Conservation (phyloP, 2,797 vertebrate genomes). For the Pipistrellus nathusii region DNA sequence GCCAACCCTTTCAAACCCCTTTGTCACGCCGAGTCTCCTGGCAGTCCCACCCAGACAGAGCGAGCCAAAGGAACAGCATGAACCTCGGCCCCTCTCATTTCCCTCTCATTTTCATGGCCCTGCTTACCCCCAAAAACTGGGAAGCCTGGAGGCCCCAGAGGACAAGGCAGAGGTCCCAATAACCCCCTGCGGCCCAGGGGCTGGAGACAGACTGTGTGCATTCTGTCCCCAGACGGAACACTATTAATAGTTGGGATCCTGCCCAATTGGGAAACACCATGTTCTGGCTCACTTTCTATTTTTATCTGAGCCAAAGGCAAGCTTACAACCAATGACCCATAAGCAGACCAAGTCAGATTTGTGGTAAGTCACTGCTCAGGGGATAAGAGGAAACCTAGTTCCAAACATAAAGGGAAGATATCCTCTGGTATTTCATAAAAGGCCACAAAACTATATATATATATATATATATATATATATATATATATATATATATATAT, state of each 20-base stretch:
- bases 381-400: constrained; percentile 50
- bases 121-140: neutral
- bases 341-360: neutral
- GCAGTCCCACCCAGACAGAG: neutral
- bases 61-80: neutral
- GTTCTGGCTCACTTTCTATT: constrained; percentile 58
- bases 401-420: neutral
- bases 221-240: neutral
- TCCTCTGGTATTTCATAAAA: neutral
- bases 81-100: neutral
- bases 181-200: neutral
- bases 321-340: constrained; percentile 58
- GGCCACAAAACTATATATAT: neutral
- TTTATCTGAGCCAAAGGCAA: constrained; percentile 71
- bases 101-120: neutral
- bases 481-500: too few species aligned
- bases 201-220: neutral
- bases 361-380: neutral
- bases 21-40: neutral
- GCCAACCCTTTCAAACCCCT: neutral
- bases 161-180: constrained; percentile 5
- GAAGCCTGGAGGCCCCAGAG: neutral
- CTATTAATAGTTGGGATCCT: neutral
- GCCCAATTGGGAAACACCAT: constrained; percentile 34
- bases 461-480: accelerated